Conservation (phyloP, 2,113 vertebrate genomes). For the Tauraco erythrolophus region DNA sequence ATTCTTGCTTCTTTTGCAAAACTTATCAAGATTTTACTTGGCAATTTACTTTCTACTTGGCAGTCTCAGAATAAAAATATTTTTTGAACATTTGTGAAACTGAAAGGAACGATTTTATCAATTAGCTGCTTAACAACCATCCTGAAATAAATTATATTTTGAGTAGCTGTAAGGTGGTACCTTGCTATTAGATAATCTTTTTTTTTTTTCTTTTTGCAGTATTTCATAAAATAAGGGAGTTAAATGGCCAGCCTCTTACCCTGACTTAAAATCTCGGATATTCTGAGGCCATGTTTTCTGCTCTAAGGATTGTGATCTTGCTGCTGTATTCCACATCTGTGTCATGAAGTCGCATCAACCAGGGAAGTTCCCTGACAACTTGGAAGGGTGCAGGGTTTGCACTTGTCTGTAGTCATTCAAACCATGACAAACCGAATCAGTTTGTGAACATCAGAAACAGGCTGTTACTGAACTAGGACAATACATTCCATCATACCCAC, state of each 20-base stretch:
- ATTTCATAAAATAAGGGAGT: neutral
- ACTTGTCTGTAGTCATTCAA: neutral
- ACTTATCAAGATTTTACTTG: neutral
- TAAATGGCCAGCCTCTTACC: neutral
- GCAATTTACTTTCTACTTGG: neutral
- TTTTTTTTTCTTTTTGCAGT: neutral
- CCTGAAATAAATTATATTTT: neutral
- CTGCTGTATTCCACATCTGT: neutral
- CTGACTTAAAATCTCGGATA: neutral
- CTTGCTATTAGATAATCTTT: neutral
- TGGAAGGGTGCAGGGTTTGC: neutral
- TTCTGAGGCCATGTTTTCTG: neutral
- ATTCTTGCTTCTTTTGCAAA: neutral
- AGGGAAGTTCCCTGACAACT: neutral
- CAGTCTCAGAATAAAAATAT: neutral
- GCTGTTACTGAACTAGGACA: neutral
- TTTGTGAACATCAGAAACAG: neutral
- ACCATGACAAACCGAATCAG: neutral
- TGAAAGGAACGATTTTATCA: neutral
- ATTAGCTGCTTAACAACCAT: neutral
- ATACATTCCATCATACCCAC: neutral
- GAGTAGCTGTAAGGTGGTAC: neutral
- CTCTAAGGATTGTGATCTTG: neutral
- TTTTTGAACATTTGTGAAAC: neutral
- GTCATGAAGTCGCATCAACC: neutral